A percentile compares a stretch with the other conserved stretches of the same genome.
phyloP scores from a whole-genome alignment of 2,888 invertebrate genomes.

The Caenorhabditis sinica region DNA sequence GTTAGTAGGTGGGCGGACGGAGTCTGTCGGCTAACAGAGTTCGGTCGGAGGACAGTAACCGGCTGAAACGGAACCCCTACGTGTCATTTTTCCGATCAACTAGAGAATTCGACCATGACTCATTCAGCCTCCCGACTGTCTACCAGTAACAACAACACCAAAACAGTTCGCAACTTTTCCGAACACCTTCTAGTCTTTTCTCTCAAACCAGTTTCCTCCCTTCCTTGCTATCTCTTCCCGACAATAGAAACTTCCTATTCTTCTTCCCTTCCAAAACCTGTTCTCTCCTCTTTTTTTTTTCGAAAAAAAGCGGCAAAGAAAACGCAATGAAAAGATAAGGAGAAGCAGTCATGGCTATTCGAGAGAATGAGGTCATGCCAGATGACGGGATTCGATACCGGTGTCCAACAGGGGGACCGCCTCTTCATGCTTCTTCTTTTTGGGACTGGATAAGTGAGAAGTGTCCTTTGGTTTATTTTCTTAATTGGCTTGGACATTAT shows the following conservation, averaged over 20 bases:
- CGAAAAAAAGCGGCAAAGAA: conserved; percentile 6
- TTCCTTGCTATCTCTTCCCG: neutral
- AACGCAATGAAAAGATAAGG: conserved; percentile 31
- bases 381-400: conserved; percentile 29
- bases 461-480: neutral
- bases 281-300: neutral
- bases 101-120: no score
- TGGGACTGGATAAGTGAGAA: conserved; percentile 9
- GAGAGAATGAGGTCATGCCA: conserved; percentile 15
- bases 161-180: conserved; percentile 10
- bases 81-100: no score
- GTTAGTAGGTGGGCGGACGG: no score
- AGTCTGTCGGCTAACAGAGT: no score
- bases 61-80: no score
- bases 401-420: neutral
- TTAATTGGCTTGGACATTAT: neutral
- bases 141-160: neutral
- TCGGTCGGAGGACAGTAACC: no score
- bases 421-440: neutral
- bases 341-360: conserved; percentile 28
- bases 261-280: conserved; percentile 5
- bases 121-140: neutral
- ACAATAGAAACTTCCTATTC: conserved; percentile 2
- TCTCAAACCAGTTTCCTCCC: neutral
- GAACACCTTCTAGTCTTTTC: neutral